Conservation (phyloP, 2,888 invertebrate species). For the Epinotia brunnichana region DNA sequence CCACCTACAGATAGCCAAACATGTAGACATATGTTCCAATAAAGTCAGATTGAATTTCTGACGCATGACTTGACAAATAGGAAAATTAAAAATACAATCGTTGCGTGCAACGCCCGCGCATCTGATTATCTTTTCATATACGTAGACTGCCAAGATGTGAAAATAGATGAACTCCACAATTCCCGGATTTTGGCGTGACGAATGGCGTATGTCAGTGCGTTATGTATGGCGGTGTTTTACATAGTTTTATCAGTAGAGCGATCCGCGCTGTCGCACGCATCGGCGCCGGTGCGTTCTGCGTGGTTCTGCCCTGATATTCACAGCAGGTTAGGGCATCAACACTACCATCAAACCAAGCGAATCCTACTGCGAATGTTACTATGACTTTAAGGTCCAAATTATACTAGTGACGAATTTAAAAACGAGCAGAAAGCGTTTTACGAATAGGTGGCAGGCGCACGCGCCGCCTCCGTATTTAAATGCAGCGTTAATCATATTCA, state of each 20-base stretch:
- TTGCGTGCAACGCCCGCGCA: conserved; percentile 25
- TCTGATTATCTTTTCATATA: conserved; percentile 15
- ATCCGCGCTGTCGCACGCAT: conserved; percentile 15
- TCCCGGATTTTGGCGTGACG: background rate
- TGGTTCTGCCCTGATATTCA: background rate
- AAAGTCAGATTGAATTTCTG: conserved; percentile 24
- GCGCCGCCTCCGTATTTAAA: conserved; percentile 38
- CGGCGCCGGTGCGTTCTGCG: conserved; percentile 6
- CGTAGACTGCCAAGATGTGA: conserved; percentile 14
- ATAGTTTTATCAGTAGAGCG: conserved; percentile 8
- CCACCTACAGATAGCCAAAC: conserved; percentile 61
- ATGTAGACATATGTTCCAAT: conserved; percentile 25
- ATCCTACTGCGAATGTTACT: background rate
- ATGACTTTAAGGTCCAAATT: background rate
- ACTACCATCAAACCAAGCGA: background rate
- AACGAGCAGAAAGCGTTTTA: background rate
- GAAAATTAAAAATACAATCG: conserved; percentile 29
- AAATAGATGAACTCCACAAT: background rate
- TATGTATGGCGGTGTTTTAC: conserved; percentile 16
- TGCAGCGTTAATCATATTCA: conserved; percentile 31
- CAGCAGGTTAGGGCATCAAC: background rate
- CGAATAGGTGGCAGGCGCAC: conserved; percentile 10
- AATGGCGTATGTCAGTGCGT: conserved; percentile 8
- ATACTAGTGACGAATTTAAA: too few species aligned
- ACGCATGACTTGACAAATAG: conserved; percentile 23